phyloP scores from a whole-genome alignment of 2,888 invertebrate species.

The Agonum fuliginosum region DNA sequence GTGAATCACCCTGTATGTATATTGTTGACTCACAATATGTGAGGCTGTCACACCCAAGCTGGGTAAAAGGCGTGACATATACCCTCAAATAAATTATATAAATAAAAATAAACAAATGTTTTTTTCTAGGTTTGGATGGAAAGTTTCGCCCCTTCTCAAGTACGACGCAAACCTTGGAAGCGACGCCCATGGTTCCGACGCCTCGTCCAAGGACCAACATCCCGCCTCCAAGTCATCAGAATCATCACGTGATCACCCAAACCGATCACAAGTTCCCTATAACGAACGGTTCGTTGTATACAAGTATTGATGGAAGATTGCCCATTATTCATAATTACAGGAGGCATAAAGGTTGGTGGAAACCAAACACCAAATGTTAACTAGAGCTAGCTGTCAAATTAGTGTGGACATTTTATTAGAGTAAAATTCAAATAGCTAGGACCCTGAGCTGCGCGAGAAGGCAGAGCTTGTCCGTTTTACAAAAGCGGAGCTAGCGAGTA shows the following conservation, averaged over 20 bases:
- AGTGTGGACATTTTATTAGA: too few relatives aligned
- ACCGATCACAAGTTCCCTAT: conserved; percentile 77
- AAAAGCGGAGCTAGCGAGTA: too few relatives aligned
- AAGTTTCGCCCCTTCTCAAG: conserved; percentile 77
- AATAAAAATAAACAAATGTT: too few relatives aligned
- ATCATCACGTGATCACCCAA: conserved; percentile 63
- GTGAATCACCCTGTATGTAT: too few relatives aligned
- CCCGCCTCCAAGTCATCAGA: conserved; percentile 16
- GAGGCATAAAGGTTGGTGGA: conserved; percentile 69
- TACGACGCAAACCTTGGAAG: conserved; percentile 70
- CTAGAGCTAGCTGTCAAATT: too few relatives aligned
- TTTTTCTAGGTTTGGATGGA: conserved; percentile 74
- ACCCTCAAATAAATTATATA: too few relatives aligned
- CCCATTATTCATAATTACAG: conserved; percentile 75
- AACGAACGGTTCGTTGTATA: conserved; percentile 77
- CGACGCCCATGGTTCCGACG: conserved; percentile 37
- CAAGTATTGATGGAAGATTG: conserved; percentile 73
- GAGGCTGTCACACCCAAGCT: too few relatives aligned
- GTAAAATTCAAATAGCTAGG: too few relatives aligned
- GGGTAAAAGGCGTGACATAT: too few relatives aligned
- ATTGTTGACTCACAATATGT: too few relatives aligned
- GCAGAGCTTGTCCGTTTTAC: too few relatives aligned
- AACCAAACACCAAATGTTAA: neutral
- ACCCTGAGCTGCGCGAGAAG: too few relatives aligned
- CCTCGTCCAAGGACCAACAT: conserved; percentile 34